Percentiles rank a stretch among this genome's conserved stretches.
phyloP scores from a whole-genome alignment of 2,888 invertebrate genomes.

The Thyatira batis region DNA sequence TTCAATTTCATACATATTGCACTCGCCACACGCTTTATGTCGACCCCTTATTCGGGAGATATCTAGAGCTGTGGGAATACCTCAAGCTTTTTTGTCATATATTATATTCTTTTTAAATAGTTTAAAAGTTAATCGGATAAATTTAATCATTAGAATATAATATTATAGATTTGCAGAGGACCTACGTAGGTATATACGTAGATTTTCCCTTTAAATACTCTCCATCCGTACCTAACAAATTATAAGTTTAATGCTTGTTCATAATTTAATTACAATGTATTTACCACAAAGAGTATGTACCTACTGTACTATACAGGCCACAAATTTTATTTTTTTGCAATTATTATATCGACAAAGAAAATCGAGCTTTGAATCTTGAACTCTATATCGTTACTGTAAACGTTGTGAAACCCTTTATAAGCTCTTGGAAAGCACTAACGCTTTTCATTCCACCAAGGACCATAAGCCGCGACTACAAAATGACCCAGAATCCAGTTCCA shows the following conservation, averaged over 20 bases:
- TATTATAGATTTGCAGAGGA: too few species aligned
- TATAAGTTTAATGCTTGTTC: too few species aligned
- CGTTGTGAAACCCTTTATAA: constrained; percentile 48
- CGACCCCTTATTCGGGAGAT: constrained; percentile 9
- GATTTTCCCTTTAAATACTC: too few species aligned
- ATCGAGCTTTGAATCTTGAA: neutral
- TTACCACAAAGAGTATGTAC: too few species aligned
- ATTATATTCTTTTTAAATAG: too few species aligned
- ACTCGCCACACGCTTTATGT: constrained; percentile 37
- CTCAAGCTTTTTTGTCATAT: too few species aligned
- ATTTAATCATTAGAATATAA: too few species aligned
- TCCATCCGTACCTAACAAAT: too few species aligned
- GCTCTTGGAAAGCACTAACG: constrained; percentile 18
- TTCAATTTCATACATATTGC: constrained; percentile 78
- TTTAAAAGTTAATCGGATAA: too few species aligned
- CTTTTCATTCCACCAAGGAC: constrained; percentile 36
- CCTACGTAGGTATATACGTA: too few species aligned
- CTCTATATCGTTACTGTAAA: neutral
- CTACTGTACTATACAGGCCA: too few species aligned
- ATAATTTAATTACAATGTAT: too few species aligned
- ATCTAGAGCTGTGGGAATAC: constrained; percentile 27
- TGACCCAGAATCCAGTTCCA: constrained; percentile 39
- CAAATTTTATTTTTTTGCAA: neutral
- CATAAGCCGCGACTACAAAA: constrained; percentile 25
- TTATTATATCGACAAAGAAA: neutral